Percentiles rank a stretch among this genome's conserved stretches.
Conservation (phyloP, 2,797 vertebrate genomes). For the Hoplostethus mediterraneus region DNA sequence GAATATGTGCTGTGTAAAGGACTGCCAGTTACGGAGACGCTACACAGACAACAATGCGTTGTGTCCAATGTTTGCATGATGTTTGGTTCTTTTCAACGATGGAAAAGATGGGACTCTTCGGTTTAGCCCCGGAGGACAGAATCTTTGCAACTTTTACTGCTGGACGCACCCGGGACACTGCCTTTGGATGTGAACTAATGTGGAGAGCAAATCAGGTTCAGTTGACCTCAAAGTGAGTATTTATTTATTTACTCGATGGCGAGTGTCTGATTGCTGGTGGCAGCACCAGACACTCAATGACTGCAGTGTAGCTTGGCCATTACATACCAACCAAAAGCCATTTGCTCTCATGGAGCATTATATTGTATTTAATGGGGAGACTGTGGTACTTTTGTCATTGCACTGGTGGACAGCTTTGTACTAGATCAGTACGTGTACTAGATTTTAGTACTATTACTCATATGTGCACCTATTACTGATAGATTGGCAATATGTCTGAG, state of each 20-base stretch:
- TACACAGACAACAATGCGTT: background rate
- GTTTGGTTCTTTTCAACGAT: background rate
- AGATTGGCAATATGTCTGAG: constrained; percentile 10
- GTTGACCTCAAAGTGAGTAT: constrained; percentile 22
- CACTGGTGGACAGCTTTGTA: constrained; percentile 39
- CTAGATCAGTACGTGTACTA: constrained; percentile 25
- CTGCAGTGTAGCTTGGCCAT: background rate
- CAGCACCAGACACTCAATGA: background rate
- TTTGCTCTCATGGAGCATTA: constrained; percentile 23
- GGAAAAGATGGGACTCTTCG: background rate
- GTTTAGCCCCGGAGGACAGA: background rate
- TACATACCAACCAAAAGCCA: constrained; percentile 19
- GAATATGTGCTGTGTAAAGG: background rate
- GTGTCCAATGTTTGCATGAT: background rate
- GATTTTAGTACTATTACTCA: constrained; percentile 10
- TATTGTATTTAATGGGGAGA: constrained; percentile 38
- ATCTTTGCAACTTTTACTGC: background rate
- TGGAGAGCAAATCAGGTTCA: background rate
- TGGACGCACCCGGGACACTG: background rate
- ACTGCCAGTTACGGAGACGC: background rate
- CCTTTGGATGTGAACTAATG: constrained; percentile 6
- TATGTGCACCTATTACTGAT: constrained; percentile 27
- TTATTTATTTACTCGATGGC: constrained; percentile 12
- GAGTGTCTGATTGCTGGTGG: background rate
- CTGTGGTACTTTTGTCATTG: constrained; percentile 39